Conservation (phyloP, 2,113 vertebrate genomes). For the Octodon degus region DNA sequence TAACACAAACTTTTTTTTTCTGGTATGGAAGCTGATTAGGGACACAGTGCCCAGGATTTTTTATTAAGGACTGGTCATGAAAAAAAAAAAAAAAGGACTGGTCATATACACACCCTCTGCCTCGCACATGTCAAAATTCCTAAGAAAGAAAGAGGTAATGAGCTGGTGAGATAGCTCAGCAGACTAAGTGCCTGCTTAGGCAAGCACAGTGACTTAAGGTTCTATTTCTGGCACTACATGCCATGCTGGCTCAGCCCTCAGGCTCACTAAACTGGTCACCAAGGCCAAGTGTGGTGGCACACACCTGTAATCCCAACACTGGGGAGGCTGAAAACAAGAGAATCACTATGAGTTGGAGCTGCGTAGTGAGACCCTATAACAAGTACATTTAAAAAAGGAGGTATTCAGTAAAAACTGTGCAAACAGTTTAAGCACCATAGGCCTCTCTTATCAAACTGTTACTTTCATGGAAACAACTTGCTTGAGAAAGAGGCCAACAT, state of each 20-base stretch:
- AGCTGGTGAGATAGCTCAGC: too few species aligned
- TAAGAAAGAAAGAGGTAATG: not conserved
- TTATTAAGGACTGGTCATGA: not conserved
- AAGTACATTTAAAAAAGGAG: not conserved
- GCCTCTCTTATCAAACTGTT: not conserved
- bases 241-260: too few species aligned
- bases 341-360: too few species aligned
- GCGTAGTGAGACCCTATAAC: too few species aligned
- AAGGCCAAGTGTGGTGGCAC: too few species aligned
- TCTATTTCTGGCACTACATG: too few species aligned
- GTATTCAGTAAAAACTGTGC: not conserved
- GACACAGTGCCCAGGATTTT: not conserved
- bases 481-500: not conserved
- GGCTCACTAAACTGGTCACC: too few species aligned
- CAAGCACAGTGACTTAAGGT: too few species aligned
- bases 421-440: not conserved
- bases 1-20: not conserved
- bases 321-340: too few species aligned
- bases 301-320: too few species aligned
- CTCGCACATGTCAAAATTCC: slow-evolving; percentile 1
- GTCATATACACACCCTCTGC: not conserved
- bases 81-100: not conserved
- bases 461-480: not conserved
- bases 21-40: not conserved
- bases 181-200: too few species aligned